A percentile compares a stretch with the other conserved stretches of the same genome.
Evolutionary conservation across 2,888 invertebrate genomes (phyloP).

Genomic region (Trypoxylon attenuatum): DNA sequence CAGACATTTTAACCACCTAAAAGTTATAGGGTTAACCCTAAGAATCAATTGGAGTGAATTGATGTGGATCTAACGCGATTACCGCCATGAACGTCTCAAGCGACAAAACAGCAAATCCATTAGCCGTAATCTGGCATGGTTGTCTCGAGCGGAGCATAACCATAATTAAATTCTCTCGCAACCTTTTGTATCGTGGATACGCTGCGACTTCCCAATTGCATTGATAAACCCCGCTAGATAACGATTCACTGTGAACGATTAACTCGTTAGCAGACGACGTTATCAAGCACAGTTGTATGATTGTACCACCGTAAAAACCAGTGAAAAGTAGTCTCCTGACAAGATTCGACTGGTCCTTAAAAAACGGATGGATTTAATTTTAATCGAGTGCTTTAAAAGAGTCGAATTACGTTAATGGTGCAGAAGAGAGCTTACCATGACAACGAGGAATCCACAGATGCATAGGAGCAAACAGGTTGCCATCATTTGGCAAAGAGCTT

Average conservation of each 20-base stretch:
- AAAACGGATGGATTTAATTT: slow-evolving; percentile 6
- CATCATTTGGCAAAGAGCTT: slow-evolving; percentile 42
- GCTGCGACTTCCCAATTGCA: slow-evolving; percentile 15
- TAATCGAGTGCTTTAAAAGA: no score
- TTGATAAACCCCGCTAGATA: slow-evolving; percentile 27
- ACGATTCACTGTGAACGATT: slow-evolving; percentile 19
- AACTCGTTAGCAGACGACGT: slow-evolving; percentile 30
- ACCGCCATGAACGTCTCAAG: slow-evolving; percentile 42
- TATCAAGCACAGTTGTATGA: slow-evolving; percentile 33
- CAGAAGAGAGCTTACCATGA: slow-evolving; percentile 52
- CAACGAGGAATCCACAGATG: slow-evolving; percentile 50
- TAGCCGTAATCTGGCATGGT: slow-evolving; percentile 39
- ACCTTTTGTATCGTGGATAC: slow-evolving; percentile 4
- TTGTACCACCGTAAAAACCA: slow-evolving; percentile 19
- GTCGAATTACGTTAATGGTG: no score
- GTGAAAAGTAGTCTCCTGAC: slow-evolving; percentile 37
- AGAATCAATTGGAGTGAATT: no score
- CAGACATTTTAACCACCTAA: no score
- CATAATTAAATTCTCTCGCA: slow-evolving; percentile 15
- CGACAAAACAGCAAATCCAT: slow-evolving; percentile 37
- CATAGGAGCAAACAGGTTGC: slow-evolving; percentile 46
- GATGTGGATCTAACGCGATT: no score
- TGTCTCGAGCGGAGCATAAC: slow-evolving; percentile 41
- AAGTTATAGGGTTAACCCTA: no score
- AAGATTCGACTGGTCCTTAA: slow-evolving; percentile 25